Evolutionary conservation across 2,797 vertebrate species (phyloP).

Genomic region (Lepilemur septentrionalis): DNA sequence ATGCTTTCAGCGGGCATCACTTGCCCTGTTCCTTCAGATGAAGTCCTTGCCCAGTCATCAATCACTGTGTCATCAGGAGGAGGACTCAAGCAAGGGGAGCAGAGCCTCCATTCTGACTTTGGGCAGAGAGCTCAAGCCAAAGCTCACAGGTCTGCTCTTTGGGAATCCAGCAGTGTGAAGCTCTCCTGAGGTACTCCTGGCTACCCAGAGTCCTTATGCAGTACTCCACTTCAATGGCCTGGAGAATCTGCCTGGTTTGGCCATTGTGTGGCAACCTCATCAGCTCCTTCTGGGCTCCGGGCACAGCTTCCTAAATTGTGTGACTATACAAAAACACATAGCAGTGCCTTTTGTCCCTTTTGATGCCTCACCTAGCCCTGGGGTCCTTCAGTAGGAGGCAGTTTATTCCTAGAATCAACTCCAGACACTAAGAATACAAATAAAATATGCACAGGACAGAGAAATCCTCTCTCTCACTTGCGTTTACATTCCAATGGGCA

Average conservation of each 20-base stretch:
- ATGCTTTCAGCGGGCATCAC: background rate
- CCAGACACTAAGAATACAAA: background rate
- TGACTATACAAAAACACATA: background rate
- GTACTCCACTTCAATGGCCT: background rate
- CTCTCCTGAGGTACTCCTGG: background rate
- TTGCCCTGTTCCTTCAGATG: background rate
- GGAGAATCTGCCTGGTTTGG: background rate
- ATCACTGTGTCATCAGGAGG: background rate
- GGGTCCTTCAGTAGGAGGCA: background rate
- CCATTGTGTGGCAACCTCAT: background rate
- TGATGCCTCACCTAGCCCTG: background rate
- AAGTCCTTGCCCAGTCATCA: background rate
- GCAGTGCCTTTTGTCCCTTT: background rate
- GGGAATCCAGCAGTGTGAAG: background rate
- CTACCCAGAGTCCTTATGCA: background rate
- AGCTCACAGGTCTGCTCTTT: background rate
- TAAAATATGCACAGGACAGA: background rate
- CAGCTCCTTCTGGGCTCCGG: background rate
- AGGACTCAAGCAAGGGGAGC: background rate
- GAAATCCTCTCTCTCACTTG: background rate
- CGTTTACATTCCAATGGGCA: background rate
- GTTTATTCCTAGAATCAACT: background rate
- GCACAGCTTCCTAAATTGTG: background rate
- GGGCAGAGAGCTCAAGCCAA: background rate
- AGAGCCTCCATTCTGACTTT: background rate